phyloP scores from a whole-genome alignment of 2,797 vertebrate species.

The Petrocephalus sullivani region DNA sequence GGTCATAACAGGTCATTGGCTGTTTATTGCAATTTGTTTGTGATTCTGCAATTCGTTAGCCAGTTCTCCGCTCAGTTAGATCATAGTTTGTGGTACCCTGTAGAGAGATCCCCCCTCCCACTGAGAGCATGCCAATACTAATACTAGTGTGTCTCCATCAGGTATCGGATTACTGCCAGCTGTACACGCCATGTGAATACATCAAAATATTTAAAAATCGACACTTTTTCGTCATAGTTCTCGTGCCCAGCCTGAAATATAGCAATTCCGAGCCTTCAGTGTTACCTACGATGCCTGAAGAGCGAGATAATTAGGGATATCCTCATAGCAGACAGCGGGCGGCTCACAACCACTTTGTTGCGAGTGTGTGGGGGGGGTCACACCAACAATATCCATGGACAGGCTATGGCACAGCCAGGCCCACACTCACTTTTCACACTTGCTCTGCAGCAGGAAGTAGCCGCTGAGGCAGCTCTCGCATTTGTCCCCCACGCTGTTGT shows the following conservation, averaged over 20 bases:
- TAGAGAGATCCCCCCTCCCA: too few relatives aligned
- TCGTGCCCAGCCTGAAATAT: not conserved
- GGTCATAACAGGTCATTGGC: not conserved
- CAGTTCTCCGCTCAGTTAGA: not conserved
- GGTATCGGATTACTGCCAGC: not conserved
- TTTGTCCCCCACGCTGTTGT: conserved; percentile 84
- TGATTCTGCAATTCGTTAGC: not conserved
- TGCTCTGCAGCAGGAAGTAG: conserved; percentile 80
- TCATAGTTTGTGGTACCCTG: not conserved
- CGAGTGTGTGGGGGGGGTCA: not conserved
- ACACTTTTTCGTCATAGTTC: not conserved
- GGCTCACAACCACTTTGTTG: not conserved
- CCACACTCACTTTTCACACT: conserved; percentile 79
- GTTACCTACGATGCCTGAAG: not conserved
- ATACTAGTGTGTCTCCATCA: too few relatives aligned
- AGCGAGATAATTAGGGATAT: not conserved
- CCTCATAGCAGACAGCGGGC: not conserved
- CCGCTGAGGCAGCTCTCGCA: conserved; percentile 84
- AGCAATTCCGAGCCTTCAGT: not conserved
- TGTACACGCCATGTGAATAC: not conserved
- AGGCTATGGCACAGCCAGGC: not conserved
- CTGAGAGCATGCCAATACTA: too few relatives aligned
- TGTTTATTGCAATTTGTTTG: not conserved
- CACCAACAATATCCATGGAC: not conserved
- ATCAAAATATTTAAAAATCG: not conserved